These are phyloP conservation scores for Hypanus sabinus DNA, from an alignment of 2,113 vertebrate species.

Conservation along the genomic window DNA sequence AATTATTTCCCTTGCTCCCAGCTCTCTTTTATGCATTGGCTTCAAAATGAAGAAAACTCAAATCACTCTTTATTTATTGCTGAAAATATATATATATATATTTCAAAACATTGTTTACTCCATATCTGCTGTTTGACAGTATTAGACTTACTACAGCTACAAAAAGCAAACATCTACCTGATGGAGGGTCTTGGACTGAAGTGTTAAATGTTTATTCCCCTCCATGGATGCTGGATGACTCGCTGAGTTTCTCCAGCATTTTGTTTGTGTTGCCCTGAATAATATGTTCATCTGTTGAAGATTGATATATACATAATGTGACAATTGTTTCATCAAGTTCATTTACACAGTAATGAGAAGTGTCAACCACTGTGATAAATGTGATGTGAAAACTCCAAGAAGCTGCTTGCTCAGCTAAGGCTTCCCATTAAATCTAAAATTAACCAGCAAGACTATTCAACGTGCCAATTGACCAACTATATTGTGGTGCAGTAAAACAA, in stretches of 20 bases:
- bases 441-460: neutral
- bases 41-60: neutral
- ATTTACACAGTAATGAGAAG: conserved; percentile 61
- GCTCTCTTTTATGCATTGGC: too few relatives aligned
- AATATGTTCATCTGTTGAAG: neutral
- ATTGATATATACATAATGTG: neutral
- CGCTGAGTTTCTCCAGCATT: too few relatives aligned
- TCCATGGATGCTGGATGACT: too few relatives aligned
- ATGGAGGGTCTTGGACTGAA: too few relatives aligned
- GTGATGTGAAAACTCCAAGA: conserved; percentile 45
- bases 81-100: neutral
- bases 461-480: neutral
- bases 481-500: neutral
- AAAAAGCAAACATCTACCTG: neutral
- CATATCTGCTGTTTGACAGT: neutral
- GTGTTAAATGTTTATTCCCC: too few relatives aligned
- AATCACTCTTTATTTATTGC: neutral
- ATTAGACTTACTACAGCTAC: neutral
- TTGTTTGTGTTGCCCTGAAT: neutral
- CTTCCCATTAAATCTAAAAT: neutral
- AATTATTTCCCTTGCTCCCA: neutral
- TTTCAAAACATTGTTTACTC: neutral
- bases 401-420: conserved; percentile 46
- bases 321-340: conserved; percentile 44
- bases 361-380: conserved; percentile 46